A percentile compares a stretch with the other conserved stretches of the same genome.
Evolutionary conservation across 2,888 invertebrate genomes (phyloP).

Genomic region (Cataglyphis cursor): DNA sequence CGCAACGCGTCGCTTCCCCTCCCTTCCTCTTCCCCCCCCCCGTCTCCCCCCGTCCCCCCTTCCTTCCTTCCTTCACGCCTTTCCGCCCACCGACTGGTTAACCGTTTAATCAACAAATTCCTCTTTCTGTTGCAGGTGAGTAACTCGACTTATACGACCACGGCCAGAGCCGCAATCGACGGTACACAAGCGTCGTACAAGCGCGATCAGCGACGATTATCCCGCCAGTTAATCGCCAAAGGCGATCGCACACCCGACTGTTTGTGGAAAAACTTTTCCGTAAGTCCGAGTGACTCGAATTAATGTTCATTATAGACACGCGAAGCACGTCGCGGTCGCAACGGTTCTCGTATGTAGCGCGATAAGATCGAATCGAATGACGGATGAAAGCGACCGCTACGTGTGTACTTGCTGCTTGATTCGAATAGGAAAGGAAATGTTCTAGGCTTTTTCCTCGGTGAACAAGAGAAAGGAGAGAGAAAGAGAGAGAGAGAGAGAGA

Average conservation of each 20-base stretch:
- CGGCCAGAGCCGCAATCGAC: slow-evolving; percentile 28
- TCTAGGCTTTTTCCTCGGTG: neutral
- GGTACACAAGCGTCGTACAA: too few relatives aligned
- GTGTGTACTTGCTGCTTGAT: neutral
- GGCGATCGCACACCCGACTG: slow-evolving; percentile 35
- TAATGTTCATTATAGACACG: slow-evolving; percentile 53
- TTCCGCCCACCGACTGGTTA: slow-evolving; percentile 27
- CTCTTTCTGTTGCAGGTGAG: slow-evolving; percentile 77
- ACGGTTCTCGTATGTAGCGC: slow-evolving; percentile 36
- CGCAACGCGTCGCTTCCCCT: slow-evolving; percentile 24
- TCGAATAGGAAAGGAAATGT: neutral
- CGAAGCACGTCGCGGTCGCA: slow-evolving; percentile 47
- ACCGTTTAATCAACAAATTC: slow-evolving; percentile 66
- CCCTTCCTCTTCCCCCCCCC: neutral
- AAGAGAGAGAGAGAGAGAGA: neutral
- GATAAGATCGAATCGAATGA: slow-evolving; percentile 53
- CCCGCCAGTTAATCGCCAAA: slow-evolving; percentile 36
- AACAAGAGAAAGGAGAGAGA: neutral
- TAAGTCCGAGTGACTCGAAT: slow-evolving; percentile 54
- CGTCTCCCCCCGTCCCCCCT: too few relatives aligned
- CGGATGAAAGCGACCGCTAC: slow-evolving; percentile 19
- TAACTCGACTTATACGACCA: slow-evolving; percentile 53
- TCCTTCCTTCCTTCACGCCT: neutral
- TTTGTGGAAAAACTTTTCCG: slow-evolving; percentile 54
- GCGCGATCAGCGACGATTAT: slow-evolving; percentile 40